Base-by-base conservation (phyloP, 2,797 vertebrate species). In the Falco cherrug region DNA sequence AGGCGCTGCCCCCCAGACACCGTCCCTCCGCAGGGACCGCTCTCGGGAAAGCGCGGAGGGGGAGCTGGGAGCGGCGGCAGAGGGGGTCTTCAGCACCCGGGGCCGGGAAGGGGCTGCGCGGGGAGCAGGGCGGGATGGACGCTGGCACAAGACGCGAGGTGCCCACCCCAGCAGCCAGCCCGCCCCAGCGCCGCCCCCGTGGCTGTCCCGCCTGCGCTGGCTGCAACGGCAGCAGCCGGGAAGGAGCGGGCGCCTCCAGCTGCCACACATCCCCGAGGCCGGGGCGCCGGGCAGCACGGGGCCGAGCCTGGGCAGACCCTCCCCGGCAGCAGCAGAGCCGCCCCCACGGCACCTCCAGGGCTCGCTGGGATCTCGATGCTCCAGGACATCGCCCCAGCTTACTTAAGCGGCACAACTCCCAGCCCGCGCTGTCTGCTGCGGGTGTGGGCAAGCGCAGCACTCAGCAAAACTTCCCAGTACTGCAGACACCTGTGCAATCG, bases 11-110 rank as follows among this genome's bases (percentile, higher is more conserved):
- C 37, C 35, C 1, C 1, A 41, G 47, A 24, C 41, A 39, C 22
- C 43, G 25, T 20, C 43, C 64, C 43, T 28, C 51, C 19, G 1
- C 11, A 8, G 26, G 59, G 61, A 50, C 25, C 50, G 16, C 16
- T 25, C 43, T 50, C 1, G 0, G 60, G 50, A n/a, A 3, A 59
- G 15, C 19, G 6, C 81, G 20, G 68, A 3, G 28, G 11, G 15
- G 11, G n/a, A 45, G 28, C 5, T 13, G 4, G n/a, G 69, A 57
- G 5, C 4, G 2, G 64, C 2, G 11, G 39, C 21, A 16, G 26
- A 11, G 2, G 21, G 57, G 61, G 50, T 21, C 57, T 33, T 33
- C 57, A 31, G 47, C 21, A 35, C 13, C 47, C 41, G 6, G 41
- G 25, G 54, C 77, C 4, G 17, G 41, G 53, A 39, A 33, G 64